Evolutionary conservation across 2,888 invertebrate genomes (phyloP).

Genomic region (Beris morrisii): DNA sequence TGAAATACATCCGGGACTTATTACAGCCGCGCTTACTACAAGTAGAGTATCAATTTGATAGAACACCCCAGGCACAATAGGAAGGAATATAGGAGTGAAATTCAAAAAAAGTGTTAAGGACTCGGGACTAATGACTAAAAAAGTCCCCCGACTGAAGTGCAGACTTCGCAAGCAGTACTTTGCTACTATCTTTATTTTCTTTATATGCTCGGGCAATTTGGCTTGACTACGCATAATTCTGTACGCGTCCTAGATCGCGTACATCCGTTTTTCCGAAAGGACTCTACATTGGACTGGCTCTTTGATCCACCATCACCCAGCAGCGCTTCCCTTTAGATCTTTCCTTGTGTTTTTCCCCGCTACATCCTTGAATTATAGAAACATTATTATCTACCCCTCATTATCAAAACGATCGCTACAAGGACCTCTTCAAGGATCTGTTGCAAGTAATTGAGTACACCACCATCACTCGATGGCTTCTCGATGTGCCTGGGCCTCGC

Average conservation of each 20-base stretch:
- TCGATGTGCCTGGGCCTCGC: background rate
- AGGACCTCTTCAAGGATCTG: conserved; percentile 5
- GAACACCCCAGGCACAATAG: too few relatives aligned
- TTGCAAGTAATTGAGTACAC: conserved; percentile 27
- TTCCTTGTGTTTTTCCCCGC: background rate
- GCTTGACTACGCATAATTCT: conserved; percentile 5
- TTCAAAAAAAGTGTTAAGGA: conserved; percentile 4
- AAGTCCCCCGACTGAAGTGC: too few relatives aligned
- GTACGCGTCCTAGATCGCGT: background rate
- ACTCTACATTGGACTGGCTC: background rate
- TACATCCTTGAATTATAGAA: background rate
- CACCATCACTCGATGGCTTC: conserved; percentile 13
- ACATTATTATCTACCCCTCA: background rate
- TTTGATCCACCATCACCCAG: background rate
- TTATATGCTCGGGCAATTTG: conserved; percentile 6
- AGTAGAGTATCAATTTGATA: too few relatives aligned
- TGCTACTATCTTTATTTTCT: background rate
- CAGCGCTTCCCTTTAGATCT: background rate
- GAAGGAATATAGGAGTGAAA: background rate
- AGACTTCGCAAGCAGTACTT: too few relatives aligned
- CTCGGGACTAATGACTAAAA: background rate
- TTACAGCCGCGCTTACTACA: too few relatives aligned
- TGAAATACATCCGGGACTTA: too few relatives aligned
- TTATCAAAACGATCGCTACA: conserved; percentile 2
- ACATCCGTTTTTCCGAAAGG: conserved; percentile 9